Evolutionary conservation across 2,113 vertebrate genomes (phyloP).

Genomic region (Oreocharis arfaki): DNA sequence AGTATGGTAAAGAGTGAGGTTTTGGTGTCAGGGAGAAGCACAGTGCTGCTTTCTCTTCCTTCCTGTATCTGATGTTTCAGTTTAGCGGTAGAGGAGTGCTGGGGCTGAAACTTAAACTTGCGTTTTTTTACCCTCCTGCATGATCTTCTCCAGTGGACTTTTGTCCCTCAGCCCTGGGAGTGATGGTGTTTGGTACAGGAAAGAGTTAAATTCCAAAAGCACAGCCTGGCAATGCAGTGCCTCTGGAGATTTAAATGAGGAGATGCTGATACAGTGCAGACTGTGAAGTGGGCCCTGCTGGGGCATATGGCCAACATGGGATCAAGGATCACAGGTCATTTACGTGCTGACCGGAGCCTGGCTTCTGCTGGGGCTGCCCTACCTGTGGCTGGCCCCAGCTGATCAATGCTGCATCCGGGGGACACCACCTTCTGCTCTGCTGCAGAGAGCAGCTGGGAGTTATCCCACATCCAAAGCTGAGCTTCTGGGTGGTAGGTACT

Average conservation of each 20-base stretch:
- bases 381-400: not conserved
- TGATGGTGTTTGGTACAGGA: not conserved
- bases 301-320: not conserved
- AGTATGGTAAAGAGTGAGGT: accelerated
- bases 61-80: not conserved
- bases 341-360: not conserved
- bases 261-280: not conserved
- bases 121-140: not conserved
- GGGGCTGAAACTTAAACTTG: not conserved
- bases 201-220: not conserved
- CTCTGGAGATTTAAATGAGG: not conserved
- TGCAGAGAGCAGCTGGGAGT: not conserved
- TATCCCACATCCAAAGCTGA: not conserved
- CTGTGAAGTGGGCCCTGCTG: not conserved
- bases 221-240: not conserved
- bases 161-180: not conserved
- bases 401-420: not conserved
- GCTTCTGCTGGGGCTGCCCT: not conserved
- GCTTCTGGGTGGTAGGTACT: too few relatives aligned
- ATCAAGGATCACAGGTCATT: not conserved
- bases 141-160: not conserved
- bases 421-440: not conserved
- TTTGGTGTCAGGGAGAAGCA: not conserved
- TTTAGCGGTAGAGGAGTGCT: not conserved
- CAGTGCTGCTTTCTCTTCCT: not conserved